Conservation (phyloP, 2,888 invertebrate genomes). For the Allophyes oxyacanthae region DNA sequence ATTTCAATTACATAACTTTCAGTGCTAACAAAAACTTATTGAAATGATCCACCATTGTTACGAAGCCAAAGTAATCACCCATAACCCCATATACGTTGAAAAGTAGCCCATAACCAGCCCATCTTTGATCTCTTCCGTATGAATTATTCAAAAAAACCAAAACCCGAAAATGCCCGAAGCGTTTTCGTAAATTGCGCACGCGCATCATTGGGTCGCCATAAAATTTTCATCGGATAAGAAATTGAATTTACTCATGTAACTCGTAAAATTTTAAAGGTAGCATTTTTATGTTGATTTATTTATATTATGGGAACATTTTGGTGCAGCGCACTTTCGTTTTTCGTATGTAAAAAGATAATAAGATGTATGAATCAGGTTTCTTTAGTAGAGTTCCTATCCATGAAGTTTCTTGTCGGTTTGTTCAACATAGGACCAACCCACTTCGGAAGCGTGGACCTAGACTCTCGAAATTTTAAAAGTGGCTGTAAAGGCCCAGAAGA, state of each 20-base stretch:
- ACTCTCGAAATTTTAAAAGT: no score
- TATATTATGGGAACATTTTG: constrained; percentile 28
- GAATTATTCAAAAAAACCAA: constrained; percentile 55
- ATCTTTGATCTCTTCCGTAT: constrained; percentile 56
- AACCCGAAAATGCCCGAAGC: constrained; percentile 52
- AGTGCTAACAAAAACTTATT: constrained; percentile 41
- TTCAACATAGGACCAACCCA: no score
- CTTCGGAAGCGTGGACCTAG: no score
- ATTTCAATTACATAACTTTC: constrained; percentile 36
- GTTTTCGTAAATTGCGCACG: constrained; percentile 64
- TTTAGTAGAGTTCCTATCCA: constrained; percentile 23
- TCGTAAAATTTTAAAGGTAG: constrained; percentile 59
- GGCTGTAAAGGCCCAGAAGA: no score
- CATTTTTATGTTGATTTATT: constrained; percentile 57
- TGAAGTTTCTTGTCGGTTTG: no score
- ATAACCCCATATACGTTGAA: constrained; percentile 44
- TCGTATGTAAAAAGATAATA: constrained; percentile 20
- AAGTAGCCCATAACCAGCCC: constrained; percentile 50
- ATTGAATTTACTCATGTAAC: constrained; percentile 55
- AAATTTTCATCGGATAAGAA: constrained; percentile 59
- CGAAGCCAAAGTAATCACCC: constrained; percentile 37
- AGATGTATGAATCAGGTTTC: constrained; percentile 32
- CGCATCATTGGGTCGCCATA: constrained; percentile 56
- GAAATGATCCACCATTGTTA: constrained; percentile 52
- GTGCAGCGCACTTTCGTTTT: constrained; percentile 48